These are phyloP conservation scores for Trididemnum clinides DNA, from an alignment of 23 tunicate genomes.

Conservation along the genomic window DNA sequence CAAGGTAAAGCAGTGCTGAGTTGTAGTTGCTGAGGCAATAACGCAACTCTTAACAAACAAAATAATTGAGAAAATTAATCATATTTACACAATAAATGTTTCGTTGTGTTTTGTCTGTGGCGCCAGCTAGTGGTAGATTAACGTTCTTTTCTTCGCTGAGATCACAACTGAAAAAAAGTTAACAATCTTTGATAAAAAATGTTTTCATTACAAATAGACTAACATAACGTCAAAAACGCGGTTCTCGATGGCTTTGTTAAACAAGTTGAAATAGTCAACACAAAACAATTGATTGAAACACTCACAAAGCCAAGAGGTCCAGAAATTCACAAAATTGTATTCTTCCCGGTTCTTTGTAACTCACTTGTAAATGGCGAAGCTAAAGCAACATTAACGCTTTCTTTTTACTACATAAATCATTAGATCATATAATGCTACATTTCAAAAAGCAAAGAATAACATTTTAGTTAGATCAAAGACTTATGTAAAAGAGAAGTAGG, in stretches of 20 bases:
- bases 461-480: too few relatives aligned
- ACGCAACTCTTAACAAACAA: too few relatives aligned
- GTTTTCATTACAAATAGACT: background rate
- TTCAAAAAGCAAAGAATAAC: too few relatives aligned
- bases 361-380: constrained; percentile 60
- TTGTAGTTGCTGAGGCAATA: too few relatives aligned
- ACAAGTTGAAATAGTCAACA: background rate
- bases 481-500: too few relatives aligned
- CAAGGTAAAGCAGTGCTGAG: too few relatives aligned
- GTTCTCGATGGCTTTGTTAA: background rate
- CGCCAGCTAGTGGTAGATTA: background rate
- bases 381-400: constrained; percentile 22
- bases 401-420: too few relatives aligned
- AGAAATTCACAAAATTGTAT: constrained; percentile 85
- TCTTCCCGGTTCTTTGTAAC: constrained; percentile 56
- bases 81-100: constrained; percentile 49
- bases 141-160: background rate
- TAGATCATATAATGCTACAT: too few relatives aligned
- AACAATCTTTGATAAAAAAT: background rate
- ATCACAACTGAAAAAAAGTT: background rate
- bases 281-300: background rate
- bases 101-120: constrained; percentile 57
- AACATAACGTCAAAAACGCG: background rate
- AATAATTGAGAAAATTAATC: background rate
- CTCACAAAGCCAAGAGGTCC: constrained; percentile 63